Evolutionary conservation across 2,888 invertebrate genomes (phyloP).

Genomic region (Phrixothrix hirtus): DNA sequence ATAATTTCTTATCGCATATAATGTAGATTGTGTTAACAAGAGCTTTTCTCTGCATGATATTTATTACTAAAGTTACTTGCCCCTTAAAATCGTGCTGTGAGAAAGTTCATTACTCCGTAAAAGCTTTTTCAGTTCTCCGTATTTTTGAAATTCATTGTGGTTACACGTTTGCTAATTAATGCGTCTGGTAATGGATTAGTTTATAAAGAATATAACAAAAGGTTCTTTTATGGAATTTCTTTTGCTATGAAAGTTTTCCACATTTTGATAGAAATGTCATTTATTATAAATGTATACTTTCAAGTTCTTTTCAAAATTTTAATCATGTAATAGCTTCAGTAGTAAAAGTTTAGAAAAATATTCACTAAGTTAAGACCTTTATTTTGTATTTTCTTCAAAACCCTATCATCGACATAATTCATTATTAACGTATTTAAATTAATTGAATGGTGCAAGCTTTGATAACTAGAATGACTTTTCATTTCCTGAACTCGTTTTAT

Average conservation of each 20-base stretch:
- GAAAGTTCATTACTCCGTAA: slow-evolving; percentile 15
- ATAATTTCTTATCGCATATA: slow-evolving; percentile 23
- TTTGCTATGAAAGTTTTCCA: not conserved
- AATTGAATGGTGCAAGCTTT: not conserved
- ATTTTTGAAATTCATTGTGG: slow-evolving; percentile 16
- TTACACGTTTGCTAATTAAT: slow-evolving; percentile 15
- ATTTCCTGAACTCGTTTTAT: not conserved
- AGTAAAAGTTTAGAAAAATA: not conserved
- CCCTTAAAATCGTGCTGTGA: slow-evolving; percentile 17
- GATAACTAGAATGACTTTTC: not conserved
- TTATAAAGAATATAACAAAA: slow-evolving; percentile 15
- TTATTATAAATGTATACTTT: slow-evolving; percentile 1
- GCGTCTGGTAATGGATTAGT: slow-evolving; percentile 19
- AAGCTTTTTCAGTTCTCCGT: slow-evolving; percentile 10
- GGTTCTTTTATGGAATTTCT: slow-evolving; percentile 1
- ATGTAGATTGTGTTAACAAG: slow-evolving; percentile 22
- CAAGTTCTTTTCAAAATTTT: slow-evolving; percentile 6
- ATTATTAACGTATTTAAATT: not conserved
- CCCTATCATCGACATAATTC: not conserved
- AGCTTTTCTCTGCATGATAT: slow-evolving; percentile 19
- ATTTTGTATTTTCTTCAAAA: not conserved
- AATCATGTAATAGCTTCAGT: slow-evolving; percentile 6
- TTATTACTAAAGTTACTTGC: slow-evolving; percentile 18
- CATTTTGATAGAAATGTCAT: slow-evolving; percentile 3
- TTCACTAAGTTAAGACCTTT: not conserved